Conservation (phyloP, 1,140 invertebrate genomes). For the Ridgeia piscesae region DNA sequence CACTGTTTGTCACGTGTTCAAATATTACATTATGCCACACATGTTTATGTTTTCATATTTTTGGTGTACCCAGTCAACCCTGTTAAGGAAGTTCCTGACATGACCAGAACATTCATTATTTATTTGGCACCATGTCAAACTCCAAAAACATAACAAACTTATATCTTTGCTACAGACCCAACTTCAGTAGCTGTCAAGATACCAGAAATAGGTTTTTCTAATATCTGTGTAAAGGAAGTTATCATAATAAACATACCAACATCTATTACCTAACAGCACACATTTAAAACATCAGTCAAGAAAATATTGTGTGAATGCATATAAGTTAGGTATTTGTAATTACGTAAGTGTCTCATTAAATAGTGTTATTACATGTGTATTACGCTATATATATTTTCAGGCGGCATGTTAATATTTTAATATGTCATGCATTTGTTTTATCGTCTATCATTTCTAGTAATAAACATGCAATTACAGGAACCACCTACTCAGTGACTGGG, state of each 20-base stretch:
- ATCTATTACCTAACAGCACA: not conserved
- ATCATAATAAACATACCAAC: too few species aligned
- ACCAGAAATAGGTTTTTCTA: too few species aligned
- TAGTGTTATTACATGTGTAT: not conserved
- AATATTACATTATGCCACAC: not conserved
- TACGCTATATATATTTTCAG: not conserved
- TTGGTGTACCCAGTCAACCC: not conserved
- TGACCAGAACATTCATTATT: too few species aligned
- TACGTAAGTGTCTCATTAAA: not conserved
- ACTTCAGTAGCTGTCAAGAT: too few species aligned
- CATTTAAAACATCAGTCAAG: not conserved
- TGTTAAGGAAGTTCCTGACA: too few species aligned
- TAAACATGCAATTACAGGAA: not conserved
- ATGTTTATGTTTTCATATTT: not conserved
- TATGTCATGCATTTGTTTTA: not conserved
- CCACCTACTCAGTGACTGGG: not conserved
- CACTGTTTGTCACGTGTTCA: not conserved
- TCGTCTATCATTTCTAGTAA: not conserved
- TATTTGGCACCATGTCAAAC: too few species aligned
- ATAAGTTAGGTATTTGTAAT: not conserved
- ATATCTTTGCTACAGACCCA: too few species aligned
- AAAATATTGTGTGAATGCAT: not conserved
- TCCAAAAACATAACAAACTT: too few species aligned
- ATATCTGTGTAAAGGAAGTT: too few species aligned
- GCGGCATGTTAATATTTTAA: not conserved